phyloP scores from a whole-genome alignment of 2,797 vertebrate species.

The Tragopan temminckii region DNA sequence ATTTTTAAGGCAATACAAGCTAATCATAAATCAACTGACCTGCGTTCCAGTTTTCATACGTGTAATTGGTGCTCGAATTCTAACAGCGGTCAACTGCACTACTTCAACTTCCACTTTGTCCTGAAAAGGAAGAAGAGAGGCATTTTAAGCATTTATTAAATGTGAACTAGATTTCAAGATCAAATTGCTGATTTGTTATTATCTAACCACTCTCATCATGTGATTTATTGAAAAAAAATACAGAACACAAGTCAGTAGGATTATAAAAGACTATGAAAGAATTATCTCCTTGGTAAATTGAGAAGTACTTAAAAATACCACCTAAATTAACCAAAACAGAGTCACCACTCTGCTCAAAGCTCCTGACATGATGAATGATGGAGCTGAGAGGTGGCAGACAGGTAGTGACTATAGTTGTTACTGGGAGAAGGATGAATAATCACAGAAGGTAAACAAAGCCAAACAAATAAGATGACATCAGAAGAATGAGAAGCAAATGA shows the following conservation, averaged over 20 bases:
- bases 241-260: background rate
- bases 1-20: background rate
- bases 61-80: constrained; percentile 92
- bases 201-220: background rate
- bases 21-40: constrained; percentile 77
- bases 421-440: background rate
- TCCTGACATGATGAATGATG: background rate
- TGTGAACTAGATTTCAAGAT: background rate
- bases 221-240: background rate
- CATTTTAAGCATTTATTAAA: background rate
- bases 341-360: background rate
- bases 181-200: background rate
- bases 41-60: constrained; percentile 91
- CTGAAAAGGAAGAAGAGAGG: constrained; percentile 72
- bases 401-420: background rate
- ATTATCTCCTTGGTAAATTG: background rate
- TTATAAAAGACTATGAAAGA: background rate
- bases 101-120: constrained; percentile 95
- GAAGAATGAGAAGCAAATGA: background rate
- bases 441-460: background rate
- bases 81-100: constrained; percentile 88
- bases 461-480: background rate
- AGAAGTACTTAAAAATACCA: background rate
- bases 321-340: background rate
- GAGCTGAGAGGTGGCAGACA: background rate